These are phyloP conservation scores for Torymus auratus DNA, from an alignment of 2,888 invertebrate species.

Conservation along the genomic window DNA sequence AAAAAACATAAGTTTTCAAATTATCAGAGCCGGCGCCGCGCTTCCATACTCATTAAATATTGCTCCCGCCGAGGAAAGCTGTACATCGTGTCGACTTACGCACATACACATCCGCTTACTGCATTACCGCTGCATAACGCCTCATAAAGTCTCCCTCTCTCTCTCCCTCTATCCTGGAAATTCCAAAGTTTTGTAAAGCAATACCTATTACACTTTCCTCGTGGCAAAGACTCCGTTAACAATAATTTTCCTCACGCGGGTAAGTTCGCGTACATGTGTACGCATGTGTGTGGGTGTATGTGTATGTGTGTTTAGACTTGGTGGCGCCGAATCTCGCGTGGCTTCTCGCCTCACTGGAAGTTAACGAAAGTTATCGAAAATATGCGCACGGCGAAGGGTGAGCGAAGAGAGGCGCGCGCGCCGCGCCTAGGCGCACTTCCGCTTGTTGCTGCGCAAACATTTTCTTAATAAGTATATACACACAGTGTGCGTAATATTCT, in stretches of 20 bases:
- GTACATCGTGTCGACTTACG: too few relatives aligned
- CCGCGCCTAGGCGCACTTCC: constrained; percentile 13
- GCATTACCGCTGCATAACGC: too few relatives aligned
- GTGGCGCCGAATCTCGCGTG: constrained; percentile 34
- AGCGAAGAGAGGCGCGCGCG: background rate
- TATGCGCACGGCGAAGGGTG: constrained; percentile 23
- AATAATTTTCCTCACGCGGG: constrained; percentile 43
- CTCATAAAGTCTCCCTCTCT: too few relatives aligned
- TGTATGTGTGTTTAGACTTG: too few relatives aligned
- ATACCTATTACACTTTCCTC: constrained; percentile 44
- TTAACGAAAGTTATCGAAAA: constrained; percentile 55
- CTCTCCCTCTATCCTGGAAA: background rate
- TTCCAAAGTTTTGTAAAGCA: constrained; percentile 49
- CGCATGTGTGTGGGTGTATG: too few relatives aligned
- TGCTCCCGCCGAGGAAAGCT: background rate
- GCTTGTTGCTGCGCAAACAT: constrained; percentile 44
- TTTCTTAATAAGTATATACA: constrained; percentile 53
- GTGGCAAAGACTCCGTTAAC: constrained; percentile 34
- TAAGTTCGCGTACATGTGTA: background rate
- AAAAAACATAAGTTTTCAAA: constrained; percentile 23
- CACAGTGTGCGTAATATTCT: constrained; percentile 4
- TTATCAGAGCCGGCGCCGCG: constrained; percentile 12
- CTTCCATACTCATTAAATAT: constrained; percentile 44
- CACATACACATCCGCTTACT: too few relatives aligned
- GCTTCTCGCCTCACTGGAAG: constrained; percentile 39